Evolutionary conservation across 2,113 vertebrate genomes (phyloP), one percentile per base, ranked within the genome.

Genomic region (Zosterops japonicus): DNA sequence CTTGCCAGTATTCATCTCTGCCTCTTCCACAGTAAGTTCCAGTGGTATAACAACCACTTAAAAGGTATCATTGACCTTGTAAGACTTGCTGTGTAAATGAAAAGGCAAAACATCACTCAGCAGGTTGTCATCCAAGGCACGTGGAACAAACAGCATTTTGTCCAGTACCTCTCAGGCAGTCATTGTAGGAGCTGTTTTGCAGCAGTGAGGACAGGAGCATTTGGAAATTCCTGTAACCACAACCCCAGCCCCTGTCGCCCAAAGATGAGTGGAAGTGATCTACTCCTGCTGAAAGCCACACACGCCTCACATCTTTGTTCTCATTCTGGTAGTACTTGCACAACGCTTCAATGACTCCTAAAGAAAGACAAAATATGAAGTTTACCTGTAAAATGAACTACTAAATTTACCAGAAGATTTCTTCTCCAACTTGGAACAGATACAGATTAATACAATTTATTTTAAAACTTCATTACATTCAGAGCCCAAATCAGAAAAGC

Each of bases 161-260:
- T 67, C 75, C 90, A 93, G 71, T 98, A 99, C 99, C 99, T 98
- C 93, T 97, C 42, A 99, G 94, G 87, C 94, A 89, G 31, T 98
- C 90, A 12, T 96, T 91, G 90, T 98, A 99, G 14, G 79, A 49
- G 59, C 98, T 98, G 78, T 98, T 97, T 84, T 90, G 96, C 49
- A 98, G 91, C 55, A 99, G 97, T 4, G 98, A 98, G 52, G 99
- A 99, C 89, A 99, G 97, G 9, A 99, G 97, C 98, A 99, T 99
- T 91, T 99, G 99, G 96, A 99, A 98, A 96, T 99, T 99, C 96
- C 99, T 98, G 97, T 99, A 99, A 64, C 99, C 99, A 23, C 99
- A 99, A 47, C 99, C 99, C 99, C 99, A 99, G 88, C 99, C 99
- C 97, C 94, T 98, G 89, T 99, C 99, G 0, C 99, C 99, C 29